Conservation (phyloP, 30 jellyfish, hydroid and myxozoan genomes). For the Hydractinia echinata region DNA sequence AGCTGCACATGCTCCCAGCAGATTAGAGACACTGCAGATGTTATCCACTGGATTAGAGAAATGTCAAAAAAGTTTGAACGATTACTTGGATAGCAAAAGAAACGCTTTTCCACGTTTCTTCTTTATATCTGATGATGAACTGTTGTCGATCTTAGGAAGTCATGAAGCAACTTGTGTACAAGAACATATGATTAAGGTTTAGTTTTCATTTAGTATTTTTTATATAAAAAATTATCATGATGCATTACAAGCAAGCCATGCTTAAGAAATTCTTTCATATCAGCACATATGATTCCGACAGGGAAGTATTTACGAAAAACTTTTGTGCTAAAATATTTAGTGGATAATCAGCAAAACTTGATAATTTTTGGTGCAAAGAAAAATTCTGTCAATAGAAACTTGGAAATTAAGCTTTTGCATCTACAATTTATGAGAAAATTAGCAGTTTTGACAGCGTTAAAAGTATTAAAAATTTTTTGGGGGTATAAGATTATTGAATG, state of each 20-base stretch:
- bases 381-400: no score
- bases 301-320: no score
- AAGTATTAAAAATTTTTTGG: no score
- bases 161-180: conserved; percentile 97
- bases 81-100: conserved; percentile 87
- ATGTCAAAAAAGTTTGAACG: conserved; percentile 93
- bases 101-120: conserved; percentile 92
- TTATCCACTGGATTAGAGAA: conserved; percentile 78
- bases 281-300: no score
- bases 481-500: no score
- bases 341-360: no score
- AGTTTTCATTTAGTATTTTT: neutral
- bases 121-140: conserved; percentile 92
- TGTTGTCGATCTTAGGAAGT: conserved; percentile 88
- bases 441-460: no score
- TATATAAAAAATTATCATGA: neutral
- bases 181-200: conserved; percentile 95
- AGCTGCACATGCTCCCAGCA: conserved; percentile 78
- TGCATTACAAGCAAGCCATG: neutral
- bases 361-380: no score
- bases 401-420: no score
- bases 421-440: no score
- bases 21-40: conserved; percentile 78
- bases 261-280: neutral
- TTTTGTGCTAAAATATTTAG: no score